A percentile compares a stretch with the other conserved stretches of the same genome.
Conservation (phyloP, 2,888 invertebrate species). For the Scaptomyza tumidula region DNA sequence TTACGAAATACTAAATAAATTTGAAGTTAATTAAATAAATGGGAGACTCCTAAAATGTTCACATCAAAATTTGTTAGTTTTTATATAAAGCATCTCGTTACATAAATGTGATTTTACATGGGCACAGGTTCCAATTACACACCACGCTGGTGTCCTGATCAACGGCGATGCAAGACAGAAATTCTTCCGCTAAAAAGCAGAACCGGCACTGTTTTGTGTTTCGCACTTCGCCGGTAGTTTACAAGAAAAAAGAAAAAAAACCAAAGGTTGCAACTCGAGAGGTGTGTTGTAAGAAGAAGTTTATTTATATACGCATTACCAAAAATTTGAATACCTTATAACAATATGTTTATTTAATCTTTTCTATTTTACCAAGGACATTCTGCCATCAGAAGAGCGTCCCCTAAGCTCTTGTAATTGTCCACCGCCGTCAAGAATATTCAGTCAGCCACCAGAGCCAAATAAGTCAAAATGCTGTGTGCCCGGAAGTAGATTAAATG, state of each 20-base stretch:
- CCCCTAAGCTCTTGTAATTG: background rate
- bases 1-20: constrained; percentile 1
- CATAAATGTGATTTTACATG: constrained; percentile 16
- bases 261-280: background rate
- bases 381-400: background rate
- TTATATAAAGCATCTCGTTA: background rate
- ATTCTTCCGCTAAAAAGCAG: background rate
- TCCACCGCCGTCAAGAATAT: background rate
- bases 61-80: constrained; percentile 17
- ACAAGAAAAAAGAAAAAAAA: background rate
- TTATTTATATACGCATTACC: too few species aligned
- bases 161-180: background rate
- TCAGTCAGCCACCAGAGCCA: background rate
- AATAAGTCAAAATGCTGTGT: background rate
- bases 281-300: background rate
- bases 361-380: background rate
- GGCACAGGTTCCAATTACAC: too few species aligned
- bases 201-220: constrained; percentile 24
- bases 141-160: background rate
- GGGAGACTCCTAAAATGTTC: constrained; percentile 11
- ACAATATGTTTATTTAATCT: background rate
- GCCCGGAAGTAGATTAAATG: constrained; percentile 1
- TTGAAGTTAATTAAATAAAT: background rate
- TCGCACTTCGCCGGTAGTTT: constrained; percentile 25
- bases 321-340: too few species aligned